A percentile compares a stretch with the other conserved stretches of the same genome.
phyloP scores from a whole-genome alignment of 64 coral and sea anemone species.

The Montipora capricornis region DNA sequence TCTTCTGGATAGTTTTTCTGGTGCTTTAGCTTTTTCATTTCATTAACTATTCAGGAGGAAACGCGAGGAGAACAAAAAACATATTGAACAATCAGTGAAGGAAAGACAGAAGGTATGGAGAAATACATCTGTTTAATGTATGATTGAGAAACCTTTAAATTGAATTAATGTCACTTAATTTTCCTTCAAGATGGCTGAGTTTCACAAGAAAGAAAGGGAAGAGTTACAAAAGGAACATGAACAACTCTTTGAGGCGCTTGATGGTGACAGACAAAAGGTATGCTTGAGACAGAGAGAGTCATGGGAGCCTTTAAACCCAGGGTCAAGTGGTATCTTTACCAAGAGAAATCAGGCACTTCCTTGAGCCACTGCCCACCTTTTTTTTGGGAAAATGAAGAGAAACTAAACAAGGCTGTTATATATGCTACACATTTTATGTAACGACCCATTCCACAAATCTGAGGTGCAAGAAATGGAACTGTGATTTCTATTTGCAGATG shows the following conservation, averaged over 20 bases:
- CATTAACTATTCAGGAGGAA: conserved; percentile 77
- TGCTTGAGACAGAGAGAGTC: background rate
- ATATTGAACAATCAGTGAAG: conserved; percentile 97
- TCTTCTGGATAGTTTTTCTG: background rate
- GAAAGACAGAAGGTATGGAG: conserved; percentile 91
- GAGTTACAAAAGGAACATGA: conserved; percentile 85
- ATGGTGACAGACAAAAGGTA: conserved; percentile 86
- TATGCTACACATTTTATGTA: too few relatives aligned
- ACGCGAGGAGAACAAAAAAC: conserved; percentile 98
- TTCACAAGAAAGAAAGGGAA: conserved; percentile 94
- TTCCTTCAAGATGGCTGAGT: conserved; percentile 82
- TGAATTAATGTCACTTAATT: background rate
- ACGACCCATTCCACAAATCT: too few relatives aligned
- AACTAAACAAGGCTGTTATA: too few relatives aligned
- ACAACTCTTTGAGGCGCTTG: conserved; percentile 60
- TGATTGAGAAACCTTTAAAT: too few relatives aligned
- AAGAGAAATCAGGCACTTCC: too few relatives aligned
- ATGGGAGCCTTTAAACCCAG: too few relatives aligned
- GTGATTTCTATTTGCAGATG: too few relatives aligned
- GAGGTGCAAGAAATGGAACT: too few relatives aligned
- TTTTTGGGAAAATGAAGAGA: too few relatives aligned
- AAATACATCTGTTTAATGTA: background rate
- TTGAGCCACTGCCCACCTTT: too few relatives aligned
- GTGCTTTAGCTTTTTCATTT: too few relatives aligned
- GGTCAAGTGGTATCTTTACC: too few relatives aligned